Conservation (phyloP, 2,797 vertebrate genomes). For the Poliocrania exsul region DNA sequence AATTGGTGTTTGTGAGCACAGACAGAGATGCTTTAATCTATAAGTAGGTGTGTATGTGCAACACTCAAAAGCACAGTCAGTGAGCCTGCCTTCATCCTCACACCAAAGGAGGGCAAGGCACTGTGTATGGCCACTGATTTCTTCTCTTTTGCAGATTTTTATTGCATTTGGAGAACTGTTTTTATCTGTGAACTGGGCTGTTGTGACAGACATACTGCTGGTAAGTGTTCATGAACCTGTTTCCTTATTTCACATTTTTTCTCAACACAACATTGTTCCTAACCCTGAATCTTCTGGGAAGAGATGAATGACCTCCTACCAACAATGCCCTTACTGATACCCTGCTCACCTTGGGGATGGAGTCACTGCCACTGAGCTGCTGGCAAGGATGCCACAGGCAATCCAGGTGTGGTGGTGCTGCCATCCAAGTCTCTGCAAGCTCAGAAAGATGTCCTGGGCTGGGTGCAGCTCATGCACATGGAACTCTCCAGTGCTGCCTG, state of each 20-base stretch:
- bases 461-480: neutral
- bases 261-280: neutral
- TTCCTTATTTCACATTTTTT: neutral
- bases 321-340: neutral
- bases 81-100: neutral
- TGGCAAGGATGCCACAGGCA: neutral
- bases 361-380: neutral
- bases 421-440: neutral
- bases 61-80: neutral
- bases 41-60: neutral
- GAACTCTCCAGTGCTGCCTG: neutral
- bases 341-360: neutral
- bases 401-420: neutral
- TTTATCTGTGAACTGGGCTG: conserved; percentile 89
- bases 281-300: neutral
- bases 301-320: neutral
- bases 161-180: conserved; percentile 85
- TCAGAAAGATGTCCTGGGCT: neutral
- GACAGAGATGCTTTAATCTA: neutral
- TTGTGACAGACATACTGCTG: conserved; percentile 91
- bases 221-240: conserved; percentile 73
- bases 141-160: conserved; percentile 80
- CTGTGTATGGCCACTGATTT: neutral
- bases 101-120: neutral
- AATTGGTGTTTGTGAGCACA: neutral